phyloP scores from a whole-genome alignment of 1,140 invertebrate species.

The Ganaspis sp. region DNA sequence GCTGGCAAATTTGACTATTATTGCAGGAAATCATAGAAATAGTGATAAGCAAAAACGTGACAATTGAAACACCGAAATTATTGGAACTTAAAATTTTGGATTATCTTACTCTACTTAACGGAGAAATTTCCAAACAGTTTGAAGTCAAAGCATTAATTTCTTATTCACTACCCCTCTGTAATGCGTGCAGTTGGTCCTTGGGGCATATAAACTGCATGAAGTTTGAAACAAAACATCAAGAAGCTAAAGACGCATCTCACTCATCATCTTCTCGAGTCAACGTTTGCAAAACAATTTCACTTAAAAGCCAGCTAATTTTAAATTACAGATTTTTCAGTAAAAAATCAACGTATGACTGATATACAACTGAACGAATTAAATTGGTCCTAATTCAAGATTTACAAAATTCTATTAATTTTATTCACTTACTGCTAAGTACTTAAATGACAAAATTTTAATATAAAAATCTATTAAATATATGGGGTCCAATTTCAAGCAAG shows the following conservation, averaged over 20 bases:
- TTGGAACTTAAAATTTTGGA: constrained; percentile 25
- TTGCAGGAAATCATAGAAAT: constrained; percentile 29
- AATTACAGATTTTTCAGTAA: constrained; percentile 26
- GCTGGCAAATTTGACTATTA: constrained; percentile 15
- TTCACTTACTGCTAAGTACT: too few relatives aligned
- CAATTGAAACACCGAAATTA: not conserved
- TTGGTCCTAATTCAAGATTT: not conserved
- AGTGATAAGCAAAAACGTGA: constrained; percentile 21
- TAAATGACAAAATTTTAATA: not conserved
- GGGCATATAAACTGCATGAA: constrained; percentile 33
- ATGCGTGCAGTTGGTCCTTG: constrained; percentile 18
- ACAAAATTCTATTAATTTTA: not conserved
- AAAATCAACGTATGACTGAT: not conserved
- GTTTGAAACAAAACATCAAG: constrained; percentile 37
- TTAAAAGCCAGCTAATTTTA: constrained; percentile 33
- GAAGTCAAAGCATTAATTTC: not conserved
- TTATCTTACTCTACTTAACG: not conserved
- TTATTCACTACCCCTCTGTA: not conserved
- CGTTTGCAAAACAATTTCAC: constrained; percentile 33
- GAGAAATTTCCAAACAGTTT: not conserved
- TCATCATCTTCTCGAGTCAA: constrained; percentile 25
- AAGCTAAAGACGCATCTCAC: constrained; percentile 30
- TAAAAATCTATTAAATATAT: constrained; percentile 16
- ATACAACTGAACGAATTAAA: too few relatives aligned
- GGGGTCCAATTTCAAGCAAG: constrained; percentile 32